Percentiles rank a stretch among this genome's conserved stretches.
phyloP scores from a whole-genome alignment of 2,113 vertebrate species.

The Eidolon helvum region DNA sequence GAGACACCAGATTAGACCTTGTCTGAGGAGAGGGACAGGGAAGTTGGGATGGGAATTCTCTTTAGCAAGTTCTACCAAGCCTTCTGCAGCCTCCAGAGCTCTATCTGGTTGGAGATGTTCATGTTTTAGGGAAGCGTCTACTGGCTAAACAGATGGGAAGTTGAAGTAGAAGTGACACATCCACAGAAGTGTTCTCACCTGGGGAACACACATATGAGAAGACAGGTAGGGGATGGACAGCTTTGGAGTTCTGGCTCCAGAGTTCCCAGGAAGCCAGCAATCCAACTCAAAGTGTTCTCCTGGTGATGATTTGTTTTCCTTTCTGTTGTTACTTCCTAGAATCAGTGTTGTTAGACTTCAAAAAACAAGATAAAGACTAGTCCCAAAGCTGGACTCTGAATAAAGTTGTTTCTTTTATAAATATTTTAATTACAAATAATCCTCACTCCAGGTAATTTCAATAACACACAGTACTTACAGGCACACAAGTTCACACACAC shows the following conservation, averaged over 20 bases:
- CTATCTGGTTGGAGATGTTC: not conserved
- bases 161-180: constrained; percentile 7
- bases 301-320: constrained; percentile 51
- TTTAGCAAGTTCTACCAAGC: not conserved
- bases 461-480: constrained; percentile 81
- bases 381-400: constrained; percentile 79
- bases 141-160: not conserved
- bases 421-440: constrained; percentile 86
- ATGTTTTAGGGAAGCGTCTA: not conserved
- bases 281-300: constrained; percentile 45
- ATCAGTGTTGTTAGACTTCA: constrained; percentile 80
- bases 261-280: not conserved
- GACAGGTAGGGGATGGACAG: not conserved
- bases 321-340: constrained; percentile 63
- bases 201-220: not conserved
- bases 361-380: constrained; percentile 81
- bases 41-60: not conserved
- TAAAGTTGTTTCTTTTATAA: constrained; percentile 85
- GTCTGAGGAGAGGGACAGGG: not conserved
- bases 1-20: not conserved
- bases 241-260: not conserved
- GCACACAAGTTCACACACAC: constrained; percentile 19
- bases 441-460: constrained; percentile 81
- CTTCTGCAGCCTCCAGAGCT: constrained; percentile 17
- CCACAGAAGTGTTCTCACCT: not conserved